Base-by-base conservation (phyloP, 2,797 vertebrate species). In the Okamejei kenojei region DNA sequence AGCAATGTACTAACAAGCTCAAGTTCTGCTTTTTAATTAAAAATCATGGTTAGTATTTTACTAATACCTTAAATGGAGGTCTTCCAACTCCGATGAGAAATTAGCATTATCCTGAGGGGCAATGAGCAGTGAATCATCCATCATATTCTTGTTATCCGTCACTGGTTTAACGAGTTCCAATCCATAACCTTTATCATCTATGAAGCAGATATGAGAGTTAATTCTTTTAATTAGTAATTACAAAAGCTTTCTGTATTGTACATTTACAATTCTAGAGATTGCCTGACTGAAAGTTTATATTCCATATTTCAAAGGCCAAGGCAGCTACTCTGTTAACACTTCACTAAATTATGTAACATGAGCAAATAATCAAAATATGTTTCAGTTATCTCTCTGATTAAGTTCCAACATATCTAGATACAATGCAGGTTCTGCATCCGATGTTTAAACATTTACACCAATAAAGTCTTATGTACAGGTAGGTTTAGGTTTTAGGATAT, bases 71-170 rank as follows among this genome's bases (percentile, higher is more conserved):
- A 88, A 68, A 35, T 88, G 61, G n/a, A 88, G 84, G 17, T 88
- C 84, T 88, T 88, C 61, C n/a, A 88, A n/a, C n/a, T 88, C 84
- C 21, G 84, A 68, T 68, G 81, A 11, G n/a, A 88, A 68, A 35
- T 88, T 21, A 23, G n/a, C 17, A 68, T 68, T 88, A 35, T 68
- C 84, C 61, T 68, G 84, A 88, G 84, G 61, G n/a, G 63, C 63
- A 88, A 1, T 21, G 61, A 88, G 15, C 32, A 9, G 63, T 68
- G 63, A 68, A 68, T 10, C 58, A 1, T 86, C 58, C 15, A 5
- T 86, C 29, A 65, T 8, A 21, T 19, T n/a, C 61, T 68, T 88
- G 61, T 35, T 88, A 35, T 88, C 84, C 10, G 35, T 32, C 65
- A 19, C 35, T 65, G n/a, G n/a, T 68, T 68, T 35, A 68, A 68